Evolutionary conservation across 2,113 vertebrate species (phyloP), one percentile per base, ranked within the genome.

Genomic region (Orcinus orca): DNA sequence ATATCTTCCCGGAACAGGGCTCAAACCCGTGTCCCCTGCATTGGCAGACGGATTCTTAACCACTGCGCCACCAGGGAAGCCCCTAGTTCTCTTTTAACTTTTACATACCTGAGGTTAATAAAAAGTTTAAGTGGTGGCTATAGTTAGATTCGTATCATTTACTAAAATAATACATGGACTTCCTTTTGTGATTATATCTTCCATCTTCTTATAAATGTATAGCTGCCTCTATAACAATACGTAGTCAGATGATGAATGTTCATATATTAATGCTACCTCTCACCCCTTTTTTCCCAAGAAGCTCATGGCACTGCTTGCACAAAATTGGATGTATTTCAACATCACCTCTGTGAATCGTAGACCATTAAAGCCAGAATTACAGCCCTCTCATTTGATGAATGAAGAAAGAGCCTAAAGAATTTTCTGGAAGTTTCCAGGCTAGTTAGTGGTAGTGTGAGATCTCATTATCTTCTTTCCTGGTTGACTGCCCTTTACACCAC

Each of bases 101-200:
- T 84, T 88, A 81, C 70, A 12, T 60, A 50, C 81, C 31, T 74
- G 58, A 85, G 86, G 58, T 36, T 29, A 55, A 83, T 17, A 25
- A 47, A 55, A 83, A 74, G 29, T 88, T 93, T 95, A 79, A 81
- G 63, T 90, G 85, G 41, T 38, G 20, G 20, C 74, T 55, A 36
- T 65, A 80, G 90, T 87, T 74, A 95, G 90, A 89, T 73, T 87
- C 67, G 31, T 88, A 80, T 94, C 91, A 62, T 71, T 97, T 97
- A 68, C 87, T 92, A 74, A 95, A 86, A 88, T 88, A 73, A 62
- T 41, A 81, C 62, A 63, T 77, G 58, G n/a, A 36, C 44, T 92
- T 93, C 55, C 88, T 96, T 95, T 79, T 93, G 93, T 77, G 38
- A 76, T 92, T 44, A 4, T 96, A 95, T 92, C 93, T 94, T 74